Percentiles rank a stretch among this genome's conserved stretches.
Evolutionary conservation across 2,888 invertebrate genomes (phyloP).

Genomic region (Cantharis flavilabris): DNA sequence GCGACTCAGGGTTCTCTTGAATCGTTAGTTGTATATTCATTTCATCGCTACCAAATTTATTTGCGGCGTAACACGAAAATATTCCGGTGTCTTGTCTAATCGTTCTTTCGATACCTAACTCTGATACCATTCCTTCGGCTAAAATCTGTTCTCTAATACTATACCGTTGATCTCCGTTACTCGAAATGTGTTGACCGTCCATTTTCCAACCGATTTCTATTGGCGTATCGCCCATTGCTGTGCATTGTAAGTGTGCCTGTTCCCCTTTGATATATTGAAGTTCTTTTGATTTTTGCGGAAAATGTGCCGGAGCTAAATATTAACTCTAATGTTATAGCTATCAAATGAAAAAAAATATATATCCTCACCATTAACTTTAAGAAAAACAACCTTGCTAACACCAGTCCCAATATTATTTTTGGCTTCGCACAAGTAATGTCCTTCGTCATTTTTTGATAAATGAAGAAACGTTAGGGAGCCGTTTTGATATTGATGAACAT

Average conservation of each 20-base stretch:
- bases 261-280: conserved; percentile 82
- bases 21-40: conserved; percentile 89
- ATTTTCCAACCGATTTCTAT: conserved; percentile 84
- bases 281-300: conserved; percentile 80
- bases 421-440: conserved; percentile 92
- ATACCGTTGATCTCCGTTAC: conserved; percentile 75
- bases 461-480: conserved; percentile 83
- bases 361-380: conserved; percentile 84
- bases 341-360: background rate
- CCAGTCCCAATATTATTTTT: conserved; percentile 90
- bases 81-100: conserved; percentile 88
- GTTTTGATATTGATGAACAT: conserved; percentile 76
- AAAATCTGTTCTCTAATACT: conserved; percentile 76
- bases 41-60: conserved; percentile 88
- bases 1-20: conserved; percentile 89
- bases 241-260: conserved; percentile 83
- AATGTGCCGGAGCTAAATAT: conserved; percentile 77
- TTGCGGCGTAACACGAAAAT: conserved; percentile 85
- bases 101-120: conserved; percentile 82
- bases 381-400: conserved; percentile 87
- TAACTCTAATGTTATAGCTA: background rate
- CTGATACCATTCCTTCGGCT: conserved; percentile 82
- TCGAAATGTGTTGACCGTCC: conserved; percentile 74
- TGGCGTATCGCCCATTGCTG: conserved; percentile 86
- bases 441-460: conserved; percentile 85